Evolutionary conservation across 1,140 invertebrate species (phyloP).

Genomic region (Reticulitermes speratus): DNA sequence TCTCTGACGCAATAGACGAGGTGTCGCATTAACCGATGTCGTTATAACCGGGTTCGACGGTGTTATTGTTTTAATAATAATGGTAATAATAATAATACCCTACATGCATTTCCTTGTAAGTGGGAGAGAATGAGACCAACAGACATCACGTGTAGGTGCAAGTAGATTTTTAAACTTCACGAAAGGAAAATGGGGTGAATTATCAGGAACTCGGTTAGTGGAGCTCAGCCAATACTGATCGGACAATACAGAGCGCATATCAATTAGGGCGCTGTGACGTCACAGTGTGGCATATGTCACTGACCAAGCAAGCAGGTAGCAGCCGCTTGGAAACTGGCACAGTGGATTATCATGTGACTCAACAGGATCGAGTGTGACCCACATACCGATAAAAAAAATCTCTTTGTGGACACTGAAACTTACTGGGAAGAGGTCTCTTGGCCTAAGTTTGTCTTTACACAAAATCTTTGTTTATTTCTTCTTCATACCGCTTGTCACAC

Average conservation of each 20-base stretch:
- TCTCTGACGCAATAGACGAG: no score
- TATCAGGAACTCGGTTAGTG: not conserved
- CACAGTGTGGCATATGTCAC: not conserved
- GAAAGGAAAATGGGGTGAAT: conserved; percentile 14
- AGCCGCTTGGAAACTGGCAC: not conserved
- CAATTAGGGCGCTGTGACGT: conserved; percentile 8
- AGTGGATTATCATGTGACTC: not conserved
- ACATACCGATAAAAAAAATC: not conserved
- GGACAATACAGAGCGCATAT: not conserved
- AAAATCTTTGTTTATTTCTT: no score
- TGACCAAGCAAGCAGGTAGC: not conserved
- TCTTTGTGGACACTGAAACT: not conserved
- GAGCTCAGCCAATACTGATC: not conserved
- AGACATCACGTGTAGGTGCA: no score
- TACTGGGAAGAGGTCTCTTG: not conserved
- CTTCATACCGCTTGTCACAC: no score
- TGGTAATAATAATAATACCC: no score
- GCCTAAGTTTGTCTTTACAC: no score
- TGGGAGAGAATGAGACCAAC: no score
- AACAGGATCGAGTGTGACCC: not conserved
- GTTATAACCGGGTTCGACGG: no score
- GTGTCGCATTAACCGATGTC: no score
- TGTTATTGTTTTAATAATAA: no score
- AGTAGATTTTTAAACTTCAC: not conserved
- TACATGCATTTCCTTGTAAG: no score